Conservation (phyloP, 2,113 vertebrate genomes). For the Malurus cyaneus region DNA sequence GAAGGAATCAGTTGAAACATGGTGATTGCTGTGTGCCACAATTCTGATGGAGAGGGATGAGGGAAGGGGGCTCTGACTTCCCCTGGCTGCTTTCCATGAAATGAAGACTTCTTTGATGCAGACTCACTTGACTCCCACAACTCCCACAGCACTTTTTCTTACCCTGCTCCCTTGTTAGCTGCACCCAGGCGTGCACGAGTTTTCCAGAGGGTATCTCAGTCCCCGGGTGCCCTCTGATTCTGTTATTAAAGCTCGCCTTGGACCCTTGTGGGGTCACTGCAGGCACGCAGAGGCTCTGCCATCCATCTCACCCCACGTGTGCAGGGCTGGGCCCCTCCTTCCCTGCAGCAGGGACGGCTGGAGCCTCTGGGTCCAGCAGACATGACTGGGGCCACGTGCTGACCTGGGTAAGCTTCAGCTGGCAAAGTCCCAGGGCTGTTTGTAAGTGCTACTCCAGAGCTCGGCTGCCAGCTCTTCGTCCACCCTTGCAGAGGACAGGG, state of each 20-base stretch:
- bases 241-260: rapidly evolving
- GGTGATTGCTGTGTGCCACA: neutral
- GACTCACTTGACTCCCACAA: neutral
- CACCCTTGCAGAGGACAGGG: rapidly evolving
- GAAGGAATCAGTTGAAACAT: neutral
- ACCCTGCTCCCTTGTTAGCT: neutral
- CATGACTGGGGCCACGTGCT: rapidly evolving
- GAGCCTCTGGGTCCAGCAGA: neutral
- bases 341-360: neutral
- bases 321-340: neutral
- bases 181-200: neutral
- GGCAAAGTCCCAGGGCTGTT: neutral
- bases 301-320: rapidly evolving
- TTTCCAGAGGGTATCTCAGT: neutral
- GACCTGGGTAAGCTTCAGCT: neutral
- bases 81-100: neutral
- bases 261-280: neutral
- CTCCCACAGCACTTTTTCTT: neutral
- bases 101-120: neutral
- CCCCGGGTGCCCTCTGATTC: neutral
- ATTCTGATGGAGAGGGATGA: neutral
- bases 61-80: neutral
- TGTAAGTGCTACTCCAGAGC: neutral
- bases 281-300: neutral
- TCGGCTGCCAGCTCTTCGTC: rapidly evolving